A percentile compares a stretch with the other conserved stretches of the same genome.
These are phyloP conservation scores for Hycleus cichorii DNA, from an alignment of 1,140 invertebrate species.

Conservation along the genomic window DNA sequence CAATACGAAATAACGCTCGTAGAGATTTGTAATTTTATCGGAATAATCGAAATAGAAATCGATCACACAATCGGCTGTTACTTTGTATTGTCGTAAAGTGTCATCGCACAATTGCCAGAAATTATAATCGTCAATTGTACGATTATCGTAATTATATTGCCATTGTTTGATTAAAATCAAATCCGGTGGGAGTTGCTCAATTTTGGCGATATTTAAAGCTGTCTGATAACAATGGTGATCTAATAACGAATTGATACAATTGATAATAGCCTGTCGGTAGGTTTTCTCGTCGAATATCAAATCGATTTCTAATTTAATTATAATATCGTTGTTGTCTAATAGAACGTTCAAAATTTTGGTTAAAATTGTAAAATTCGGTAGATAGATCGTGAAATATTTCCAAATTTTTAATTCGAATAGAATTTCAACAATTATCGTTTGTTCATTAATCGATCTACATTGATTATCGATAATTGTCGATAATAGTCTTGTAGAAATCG, in stretches of 20 bases:
- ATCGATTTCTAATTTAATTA: no score
- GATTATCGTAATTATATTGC: slow-evolving; percentile 40
- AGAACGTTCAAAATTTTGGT: slow-evolving; percentile 47
- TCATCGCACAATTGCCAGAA: slow-evolving; percentile 52
- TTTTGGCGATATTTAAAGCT: slow-evolving; percentile 50
- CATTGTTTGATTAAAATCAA: slow-evolving; percentile 48
- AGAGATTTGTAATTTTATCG: slow-evolving; percentile 41
- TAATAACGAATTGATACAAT: slow-evolving; percentile 40
- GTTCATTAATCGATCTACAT: slow-evolving; percentile 48
- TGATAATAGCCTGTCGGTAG: no score
- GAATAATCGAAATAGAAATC: slow-evolving; percentile 49
- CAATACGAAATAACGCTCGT: slow-evolving; percentile 47
- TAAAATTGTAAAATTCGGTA: slow-evolving; percentile 47
- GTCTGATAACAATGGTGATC: slow-evolving; percentile 45
- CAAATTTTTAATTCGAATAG: slow-evolving; percentile 20
- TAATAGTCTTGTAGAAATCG: slow-evolving; percentile 47
- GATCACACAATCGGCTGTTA: slow-evolving; percentile 46
- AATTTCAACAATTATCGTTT: slow-evolving; percentile 35
- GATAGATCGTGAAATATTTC: slow-evolving; percentile 45
- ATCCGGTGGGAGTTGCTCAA: slow-evolving; percentile 43
- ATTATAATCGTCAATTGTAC: slow-evolving; percentile 27
- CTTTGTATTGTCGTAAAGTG: slow-evolving; percentile 48
- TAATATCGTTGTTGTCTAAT: slow-evolving; percentile 19
- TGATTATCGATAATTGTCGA: slow-evolving; percentile 46
- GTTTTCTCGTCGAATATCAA: no score